phyloP scores from a whole-genome alignment of 2,113 vertebrate genomes.

The Caracal caracal region DNA sequence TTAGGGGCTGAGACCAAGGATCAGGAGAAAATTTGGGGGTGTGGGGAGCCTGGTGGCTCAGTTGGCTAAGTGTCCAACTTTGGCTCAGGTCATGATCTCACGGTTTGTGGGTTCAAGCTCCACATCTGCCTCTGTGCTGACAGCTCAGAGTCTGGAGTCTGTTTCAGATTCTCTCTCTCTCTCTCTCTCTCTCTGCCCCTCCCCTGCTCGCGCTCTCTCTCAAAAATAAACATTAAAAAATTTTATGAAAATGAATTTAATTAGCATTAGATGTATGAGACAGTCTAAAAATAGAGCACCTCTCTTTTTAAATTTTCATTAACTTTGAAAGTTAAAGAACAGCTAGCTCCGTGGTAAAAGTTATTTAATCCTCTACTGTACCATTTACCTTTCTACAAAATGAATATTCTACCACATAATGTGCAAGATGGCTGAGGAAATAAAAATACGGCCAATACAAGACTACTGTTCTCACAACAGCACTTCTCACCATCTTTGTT shows the following conservation, averaged over 20 bases:
- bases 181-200: too few species aligned
- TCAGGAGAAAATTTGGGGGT: background rate
- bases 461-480: background rate
- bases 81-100: too few species aligned
- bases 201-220: too few species aligned
- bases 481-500: background rate
- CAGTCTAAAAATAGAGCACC: background rate
- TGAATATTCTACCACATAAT: background rate
- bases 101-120: too few species aligned
- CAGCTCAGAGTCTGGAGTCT: too few species aligned
- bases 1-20: background rate
- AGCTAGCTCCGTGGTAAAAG: background rate
- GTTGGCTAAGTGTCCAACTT: too few species aligned
- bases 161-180: too few species aligned
- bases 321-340: background rate
- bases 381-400: background rate
- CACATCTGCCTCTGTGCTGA: too few species aligned
- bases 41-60: too few species aligned
- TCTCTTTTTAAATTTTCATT: background rate
- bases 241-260: background rate
- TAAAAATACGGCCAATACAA: background rate
- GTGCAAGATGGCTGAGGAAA: background rate
- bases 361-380: background rate
- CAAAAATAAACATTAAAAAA: too few species aligned
- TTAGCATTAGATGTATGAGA: background rate